These are phyloP conservation scores for Heliconius congener DNA, from an alignment of 1,140 invertebrate genomes.

Conservation along the genomic window DNA sequence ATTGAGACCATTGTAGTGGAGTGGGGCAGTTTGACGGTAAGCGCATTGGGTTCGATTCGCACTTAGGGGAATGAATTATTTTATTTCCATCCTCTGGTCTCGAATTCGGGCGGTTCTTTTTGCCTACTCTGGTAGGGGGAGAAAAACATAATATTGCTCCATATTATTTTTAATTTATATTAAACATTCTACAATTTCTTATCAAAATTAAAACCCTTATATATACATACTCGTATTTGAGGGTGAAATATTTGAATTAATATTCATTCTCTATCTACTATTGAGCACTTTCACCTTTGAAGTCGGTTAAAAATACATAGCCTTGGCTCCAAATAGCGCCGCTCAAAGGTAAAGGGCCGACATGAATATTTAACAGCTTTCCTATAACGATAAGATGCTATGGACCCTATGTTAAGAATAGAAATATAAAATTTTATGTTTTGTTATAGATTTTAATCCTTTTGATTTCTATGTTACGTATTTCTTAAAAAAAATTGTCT, in stretches of 20 bases:
- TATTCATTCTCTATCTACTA: neutral
- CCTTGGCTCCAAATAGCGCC: constrained; percentile 16
- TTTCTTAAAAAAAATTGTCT: no score
- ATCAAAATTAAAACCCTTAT: no score
- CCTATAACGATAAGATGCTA: constrained; percentile 11
- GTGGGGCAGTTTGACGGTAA: no score
- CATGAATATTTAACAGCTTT: constrained; percentile 30
- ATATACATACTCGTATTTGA: neutral
- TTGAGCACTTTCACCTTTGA: constrained; percentile 1
- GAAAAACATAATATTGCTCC: no score
- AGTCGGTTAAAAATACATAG: constrained; percentile 17
- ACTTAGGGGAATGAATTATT: no score
- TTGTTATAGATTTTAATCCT: neutral
- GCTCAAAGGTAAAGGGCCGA: constrained; percentile 15
- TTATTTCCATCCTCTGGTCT: no score
- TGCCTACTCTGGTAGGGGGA: no score
- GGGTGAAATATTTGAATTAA: neutral
- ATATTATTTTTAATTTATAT: neutral
- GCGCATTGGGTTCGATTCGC: no score
- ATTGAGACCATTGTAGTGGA: no score
- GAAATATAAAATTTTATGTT: neutral
- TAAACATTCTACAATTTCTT: neutral
- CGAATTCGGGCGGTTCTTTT: no score
- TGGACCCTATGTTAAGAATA: neutral
- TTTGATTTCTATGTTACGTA: no score